phyloP scores from a whole-genome alignment of 1,140 invertebrate genomes.

The Drosophila takahashii region DNA sequence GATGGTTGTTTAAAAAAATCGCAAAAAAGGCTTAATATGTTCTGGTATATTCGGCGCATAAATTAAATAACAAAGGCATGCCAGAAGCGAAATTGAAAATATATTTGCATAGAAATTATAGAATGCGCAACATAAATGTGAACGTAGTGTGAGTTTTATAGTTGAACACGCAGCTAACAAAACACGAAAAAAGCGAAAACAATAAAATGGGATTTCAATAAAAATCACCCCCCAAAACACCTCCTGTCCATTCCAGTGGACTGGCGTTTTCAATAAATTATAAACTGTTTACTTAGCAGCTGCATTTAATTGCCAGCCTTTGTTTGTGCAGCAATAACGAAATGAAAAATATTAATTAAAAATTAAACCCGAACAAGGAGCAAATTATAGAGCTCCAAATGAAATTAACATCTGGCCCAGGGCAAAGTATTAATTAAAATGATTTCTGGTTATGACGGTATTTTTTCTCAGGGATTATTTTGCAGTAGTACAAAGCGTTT shows the following conservation, averaged over 20 bases:
- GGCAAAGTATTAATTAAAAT: conserved; percentile 67
- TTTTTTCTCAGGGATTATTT: conserved; percentile 25
- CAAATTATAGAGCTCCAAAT: conserved; percentile 50
- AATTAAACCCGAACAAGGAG: conserved; percentile 37
- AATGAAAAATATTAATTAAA: conserved; percentile 43
- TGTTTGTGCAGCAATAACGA: conserved; percentile 61
- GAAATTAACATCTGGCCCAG: conserved; percentile 61
- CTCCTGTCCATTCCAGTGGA: conserved; percentile 13
- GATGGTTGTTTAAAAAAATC: conserved; percentile 52
- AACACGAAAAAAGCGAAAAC: conserved; percentile 45
- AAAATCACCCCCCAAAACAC: conserved; percentile 19
- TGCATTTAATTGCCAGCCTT: conserved; percentile 73
- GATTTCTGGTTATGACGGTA: conserved; percentile 55
- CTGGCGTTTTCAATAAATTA: conserved; percentile 66
- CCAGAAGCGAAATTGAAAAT: conserved; percentile 65
- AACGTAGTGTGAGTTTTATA: conserved; percentile 58
- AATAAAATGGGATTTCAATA: conserved; percentile 30
- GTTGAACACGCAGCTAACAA: conserved; percentile 61
- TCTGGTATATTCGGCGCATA: conserved; percentile 51
- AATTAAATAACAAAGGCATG: conserved; percentile 74
- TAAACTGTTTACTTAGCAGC: conserved; percentile 64
- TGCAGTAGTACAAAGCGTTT: conserved; percentile 46
- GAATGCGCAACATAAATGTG: conserved; percentile 64
- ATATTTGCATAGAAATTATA: conserved; percentile 73
- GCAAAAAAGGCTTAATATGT: conserved; percentile 49